Evolutionary conservation across 2,888 invertebrate genomes (phyloP), one percentile per base, ranked within the genome.

Genomic region (Dexiosoma caninum): DNA sequence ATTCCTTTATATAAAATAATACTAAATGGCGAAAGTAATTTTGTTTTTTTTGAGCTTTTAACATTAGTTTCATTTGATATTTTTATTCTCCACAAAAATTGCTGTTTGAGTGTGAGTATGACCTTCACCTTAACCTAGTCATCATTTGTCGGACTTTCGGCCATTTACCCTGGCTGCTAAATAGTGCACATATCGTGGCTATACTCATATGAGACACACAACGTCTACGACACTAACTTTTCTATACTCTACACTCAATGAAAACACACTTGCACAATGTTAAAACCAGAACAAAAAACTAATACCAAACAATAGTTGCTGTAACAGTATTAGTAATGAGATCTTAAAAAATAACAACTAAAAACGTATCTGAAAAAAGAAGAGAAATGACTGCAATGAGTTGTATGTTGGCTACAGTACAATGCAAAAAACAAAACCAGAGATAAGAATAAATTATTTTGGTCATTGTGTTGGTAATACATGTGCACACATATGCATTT

Each of bases 41-140:
- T n/a, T n/a, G 32, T 71, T 57, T 23, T 4, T 51, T 49, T 49
- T 44, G 3, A 27, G 40, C 40, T 42, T 23, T 51, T 14, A n/a
- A 23, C 19, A 59, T 30, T 67, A 51, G 32, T 51, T 69, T 64
- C 12, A 19, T 46, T 40, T 49, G 10, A 27, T 23, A 59, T 37
- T 59, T 55, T 57, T 44, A 23, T 19, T 78, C 62, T 74, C 74
- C 14, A n/a, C n/a, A 67, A 35, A 55, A 59, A 23, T 49, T 37
- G 2, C 42, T 40, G 67, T 83, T 55, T 77, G 79, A 84, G 85
- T 86, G 62, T 77, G 79, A 84, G 85, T 86, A 86, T 90, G 90
- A 88, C 90, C 90, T 90, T 90, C 90, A 90, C 90, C 90, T 90
- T 90, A 90, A 90, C 90, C 90, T 89, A 90, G 90, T 90, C 90